Evolutionary conservation across 2,113 vertebrate species (phyloP).

Genomic region (Siphamia tubifer): DNA sequence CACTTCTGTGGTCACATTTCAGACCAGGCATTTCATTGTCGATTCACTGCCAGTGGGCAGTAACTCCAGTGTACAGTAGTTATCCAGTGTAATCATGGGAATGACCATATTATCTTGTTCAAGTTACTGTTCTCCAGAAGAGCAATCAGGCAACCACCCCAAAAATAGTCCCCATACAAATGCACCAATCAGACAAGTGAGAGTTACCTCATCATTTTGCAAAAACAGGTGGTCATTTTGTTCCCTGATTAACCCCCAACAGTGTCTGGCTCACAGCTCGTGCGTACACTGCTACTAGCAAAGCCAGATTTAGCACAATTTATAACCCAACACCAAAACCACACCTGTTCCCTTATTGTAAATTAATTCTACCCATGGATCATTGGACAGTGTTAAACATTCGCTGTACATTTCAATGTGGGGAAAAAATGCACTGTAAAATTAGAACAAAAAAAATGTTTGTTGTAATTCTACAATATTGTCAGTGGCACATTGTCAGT

Average conservation of each 20-base stretch:
- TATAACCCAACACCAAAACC: slow-evolving; percentile 19
- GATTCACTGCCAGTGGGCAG: slow-evolving; percentile 32
- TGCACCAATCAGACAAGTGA: slow-evolving; percentile 57
- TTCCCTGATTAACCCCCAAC: slow-evolving; percentile 62
- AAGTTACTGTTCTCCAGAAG: slow-evolving; percentile 41
- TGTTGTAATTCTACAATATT: slow-evolving; percentile 6
- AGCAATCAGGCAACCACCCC: slow-evolving; percentile 53
- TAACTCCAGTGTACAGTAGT: slow-evolving; percentile 26
- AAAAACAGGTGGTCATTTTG: slow-evolving; percentile 69
- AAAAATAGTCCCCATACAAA: slow-evolving; percentile 44
- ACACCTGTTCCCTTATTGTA: slow-evolving; percentile 44
- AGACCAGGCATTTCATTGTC: slow-evolving; percentile 45
- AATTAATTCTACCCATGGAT: slow-evolving; percentile 49
- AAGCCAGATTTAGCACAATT: slow-evolving; percentile 41
- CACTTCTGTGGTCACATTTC: slow-evolving; percentile 31
- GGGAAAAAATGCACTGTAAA: slow-evolving; percentile 37
- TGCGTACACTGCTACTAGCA: slow-evolving; percentile 19
- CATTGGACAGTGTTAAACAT: slow-evolving; percentile 17
- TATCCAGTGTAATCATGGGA: slow-evolving; percentile 47
- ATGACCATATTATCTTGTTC: slow-evolving; percentile 41
- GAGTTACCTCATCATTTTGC: slow-evolving; percentile 40
- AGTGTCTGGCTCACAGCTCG: slow-evolving; percentile 27
- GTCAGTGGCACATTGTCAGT: slow-evolving; percentile 13
- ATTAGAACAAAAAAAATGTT: slow-evolving; percentile 15
- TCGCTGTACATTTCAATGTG: slow-evolving; percentile 22